A percentile compares a stretch with the other conserved stretches of the same genome.
These are phyloP conservation scores for Cyprinodon variegatus DNA, from an alignment of 2,113 vertebrate species.

Conservation along the genomic window DNA sequence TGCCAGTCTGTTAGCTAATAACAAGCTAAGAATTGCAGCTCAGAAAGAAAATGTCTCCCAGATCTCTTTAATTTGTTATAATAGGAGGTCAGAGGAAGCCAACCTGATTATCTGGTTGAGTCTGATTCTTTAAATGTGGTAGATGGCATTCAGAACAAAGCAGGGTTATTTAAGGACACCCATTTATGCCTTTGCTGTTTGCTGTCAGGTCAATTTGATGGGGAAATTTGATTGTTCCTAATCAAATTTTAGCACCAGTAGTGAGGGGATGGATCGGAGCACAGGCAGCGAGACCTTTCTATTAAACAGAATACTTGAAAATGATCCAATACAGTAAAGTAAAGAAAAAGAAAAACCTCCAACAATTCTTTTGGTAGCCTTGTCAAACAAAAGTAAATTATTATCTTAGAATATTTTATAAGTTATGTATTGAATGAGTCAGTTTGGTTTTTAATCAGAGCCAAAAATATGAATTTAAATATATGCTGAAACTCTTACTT, in stretches of 20 bases:
- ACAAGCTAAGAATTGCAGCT: slow-evolving; percentile 76
- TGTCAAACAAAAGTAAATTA: slow-evolving; percentile 24
- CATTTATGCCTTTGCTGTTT: slow-evolving; percentile 45
- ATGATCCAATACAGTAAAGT: slow-evolving; percentile 12
- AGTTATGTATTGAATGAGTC: not conserved
- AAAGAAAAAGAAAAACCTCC: not conserved
- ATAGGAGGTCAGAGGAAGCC: slow-evolving; percentile 75
- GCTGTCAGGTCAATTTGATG: slow-evolving; percentile 72
- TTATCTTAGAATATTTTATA: slow-evolving; percentile 7
- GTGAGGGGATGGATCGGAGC: slow-evolving; percentile 41
- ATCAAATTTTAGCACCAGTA: slow-evolving; percentile 64
- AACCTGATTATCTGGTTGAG: slow-evolving; percentile 78
- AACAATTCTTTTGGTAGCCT: not conserved
- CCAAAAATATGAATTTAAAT: not conserved
- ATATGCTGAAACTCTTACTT: too few relatives aligned
- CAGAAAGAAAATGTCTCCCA: slow-evolving; percentile 77
- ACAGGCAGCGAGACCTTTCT: slow-evolving; percentile 15
- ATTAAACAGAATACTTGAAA: slow-evolving; percentile 16
- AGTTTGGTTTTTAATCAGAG: not conserved
- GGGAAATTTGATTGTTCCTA: slow-evolving; percentile 70
- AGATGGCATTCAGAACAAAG: slow-evolving; percentile 64
- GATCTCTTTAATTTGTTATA: slow-evolving; percentile 85
- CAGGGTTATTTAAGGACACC: slow-evolving; percentile 72
- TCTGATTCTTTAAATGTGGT: slow-evolving; percentile 66
- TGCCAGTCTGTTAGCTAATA: slow-evolving; percentile 83